Evolutionary conservation across 1,140 invertebrate genomes (phyloP).

Genomic region (Pteromalus puparum): DNA sequence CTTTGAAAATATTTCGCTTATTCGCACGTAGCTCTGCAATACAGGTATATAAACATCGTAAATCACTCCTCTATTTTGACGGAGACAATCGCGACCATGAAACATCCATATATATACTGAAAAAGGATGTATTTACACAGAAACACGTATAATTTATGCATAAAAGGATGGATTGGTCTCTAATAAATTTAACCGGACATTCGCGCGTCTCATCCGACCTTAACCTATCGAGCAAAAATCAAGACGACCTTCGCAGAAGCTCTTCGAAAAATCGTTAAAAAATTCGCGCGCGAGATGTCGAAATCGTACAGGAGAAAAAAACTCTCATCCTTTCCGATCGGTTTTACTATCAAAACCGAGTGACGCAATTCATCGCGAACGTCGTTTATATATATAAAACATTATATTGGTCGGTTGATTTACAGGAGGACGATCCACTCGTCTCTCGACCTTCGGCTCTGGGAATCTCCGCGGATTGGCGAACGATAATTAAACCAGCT

Average conservation of each 20-base stretch:
- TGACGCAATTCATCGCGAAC: slow-evolving; percentile 35
- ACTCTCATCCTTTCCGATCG: neutral
- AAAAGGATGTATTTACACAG: too few species aligned
- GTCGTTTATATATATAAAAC: neutral
- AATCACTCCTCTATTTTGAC: too few species aligned
- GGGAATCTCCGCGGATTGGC: slow-evolving; percentile 9
- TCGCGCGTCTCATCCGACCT: neutral
- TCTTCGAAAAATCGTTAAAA: too few species aligned
- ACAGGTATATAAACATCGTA: too few species aligned
- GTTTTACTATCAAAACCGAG: neutral
- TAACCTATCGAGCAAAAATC: neutral
- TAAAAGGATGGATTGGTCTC: too few species aligned
- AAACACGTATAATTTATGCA: too few species aligned
- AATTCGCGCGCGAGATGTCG: neutral
- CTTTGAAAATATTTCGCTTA: too few species aligned
- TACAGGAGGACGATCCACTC: slow-evolving; percentile 30
- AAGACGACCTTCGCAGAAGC: neutral
- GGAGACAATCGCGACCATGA: too few species aligned
- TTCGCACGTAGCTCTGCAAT: too few species aligned
- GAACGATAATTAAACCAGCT: neutral
- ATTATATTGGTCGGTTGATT: slow-evolving; percentile 27
- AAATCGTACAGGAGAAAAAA: neutral
- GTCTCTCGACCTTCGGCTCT: slow-evolving; percentile 18
- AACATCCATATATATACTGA: too few species aligned
- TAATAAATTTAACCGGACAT: neutral